phyloP scores from a whole-genome alignment of 2,888 invertebrate species.

The Melieria picta region DNA sequence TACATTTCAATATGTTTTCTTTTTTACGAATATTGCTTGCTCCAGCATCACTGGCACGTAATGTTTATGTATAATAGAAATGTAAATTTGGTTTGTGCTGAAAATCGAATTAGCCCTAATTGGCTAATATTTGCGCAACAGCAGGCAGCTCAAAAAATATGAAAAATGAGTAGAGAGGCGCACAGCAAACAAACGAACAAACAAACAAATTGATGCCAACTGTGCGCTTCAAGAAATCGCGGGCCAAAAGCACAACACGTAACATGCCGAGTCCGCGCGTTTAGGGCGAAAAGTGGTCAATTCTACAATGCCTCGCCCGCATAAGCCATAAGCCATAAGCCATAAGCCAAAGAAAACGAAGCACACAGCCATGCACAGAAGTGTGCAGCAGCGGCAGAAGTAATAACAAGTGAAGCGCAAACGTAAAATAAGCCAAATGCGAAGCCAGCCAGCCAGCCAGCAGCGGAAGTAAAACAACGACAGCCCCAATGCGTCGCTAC shows the following conservation, averaged over 20 bases:
- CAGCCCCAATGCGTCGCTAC: not conserved
- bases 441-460: not conserved
- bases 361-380: too few relatives aligned
- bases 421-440: not conserved
- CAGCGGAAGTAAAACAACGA: not conserved
- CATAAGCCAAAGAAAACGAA: too few relatives aligned
- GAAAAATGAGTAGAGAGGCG: not conserved
- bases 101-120: slow-evolving; percentile 29
- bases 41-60: not conserved
- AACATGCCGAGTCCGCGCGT: too few relatives aligned
- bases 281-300: too few relatives aligned
- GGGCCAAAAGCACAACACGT: too few relatives aligned
- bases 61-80: not conserved
- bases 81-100: slow-evolving; percentile 8
- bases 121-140: slow-evolving; percentile 35
- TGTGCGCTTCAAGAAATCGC: too few relatives aligned
- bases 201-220: not conserved
- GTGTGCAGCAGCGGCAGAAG: too few relatives aligned
- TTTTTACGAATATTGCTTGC: not conserved
- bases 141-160: slow-evolving; percentile 4
- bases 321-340: too few relatives aligned
- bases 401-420: too few relatives aligned
- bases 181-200: not conserved
- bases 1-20: too few relatives aligned
- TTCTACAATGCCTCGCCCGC: too few relatives aligned